Percentiles rank a stretch among this genome's conserved stretches.
These are phyloP conservation scores for Cyphomyrus plagiostoma DNA, from an alignment of 2,113 vertebrate genomes.

Conservation along the genomic window DNA sequence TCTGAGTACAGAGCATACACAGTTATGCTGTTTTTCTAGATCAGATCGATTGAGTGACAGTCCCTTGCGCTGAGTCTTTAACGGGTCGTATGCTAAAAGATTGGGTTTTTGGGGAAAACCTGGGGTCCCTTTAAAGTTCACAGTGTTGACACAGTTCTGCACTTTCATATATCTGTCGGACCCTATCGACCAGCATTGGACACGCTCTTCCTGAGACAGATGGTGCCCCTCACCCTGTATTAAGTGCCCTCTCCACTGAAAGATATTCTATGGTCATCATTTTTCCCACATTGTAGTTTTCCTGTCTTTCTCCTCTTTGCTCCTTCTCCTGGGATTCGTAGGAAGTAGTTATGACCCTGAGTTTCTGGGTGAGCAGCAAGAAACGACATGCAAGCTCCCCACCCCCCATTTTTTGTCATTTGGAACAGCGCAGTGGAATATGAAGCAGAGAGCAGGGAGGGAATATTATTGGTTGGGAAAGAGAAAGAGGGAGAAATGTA, in stretches of 20 bases:
- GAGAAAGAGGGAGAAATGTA: not conserved
- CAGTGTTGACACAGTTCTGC: not conserved
- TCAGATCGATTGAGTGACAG: not conserved
- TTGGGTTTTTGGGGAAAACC: not conserved
- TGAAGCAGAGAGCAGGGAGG: not conserved
- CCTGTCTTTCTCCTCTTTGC: not conserved
- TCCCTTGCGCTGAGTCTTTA: not conserved
- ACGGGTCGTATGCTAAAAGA: not conserved
- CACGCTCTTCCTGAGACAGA: not conserved
- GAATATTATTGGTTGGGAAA: not conserved
- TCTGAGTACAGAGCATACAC: not conserved
- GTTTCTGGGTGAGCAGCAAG: constrained; percentile 10
- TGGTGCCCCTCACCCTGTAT: not conserved
- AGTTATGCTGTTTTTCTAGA: not conserved
- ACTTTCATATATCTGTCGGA: not conserved
- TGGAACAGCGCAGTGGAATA: not conserved
- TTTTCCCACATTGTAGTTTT: not conserved
- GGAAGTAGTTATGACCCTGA: constrained; percentile 2
- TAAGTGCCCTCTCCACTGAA: not conserved
- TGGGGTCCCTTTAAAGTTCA: not conserved
- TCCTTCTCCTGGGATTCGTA: constrained; percentile 25
- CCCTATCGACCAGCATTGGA: not conserved
- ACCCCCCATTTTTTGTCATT: not conserved
- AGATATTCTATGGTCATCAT: not conserved
- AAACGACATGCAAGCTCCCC: not conserved